Evolutionary conservation across 2,888 invertebrate species (phyloP), one percentile per base, ranked within the genome.

Genomic region (Luperina nickerlii): DNA sequence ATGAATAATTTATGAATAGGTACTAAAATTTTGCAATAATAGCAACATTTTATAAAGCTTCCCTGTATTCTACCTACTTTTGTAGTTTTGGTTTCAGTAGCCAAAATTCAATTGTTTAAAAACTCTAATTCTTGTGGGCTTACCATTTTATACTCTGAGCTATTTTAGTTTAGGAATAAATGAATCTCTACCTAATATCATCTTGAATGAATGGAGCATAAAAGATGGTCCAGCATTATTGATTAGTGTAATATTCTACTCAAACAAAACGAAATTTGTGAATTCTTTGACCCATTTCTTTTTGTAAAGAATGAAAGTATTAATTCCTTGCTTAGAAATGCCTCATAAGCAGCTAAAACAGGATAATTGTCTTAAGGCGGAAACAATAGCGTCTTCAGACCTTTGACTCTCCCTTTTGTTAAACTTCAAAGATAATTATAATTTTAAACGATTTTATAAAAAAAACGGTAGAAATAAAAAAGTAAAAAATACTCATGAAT

Each of bases 391-490:
- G 69, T 85, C 88, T 89, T 84, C 79, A 79, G 84, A 86, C 88
- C 85, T 89, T 90, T 87, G 82, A 81, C 88, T 81, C 63, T 73
- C 62, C 38, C 79, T 76, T 85, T 87, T 88, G 81, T 90, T 81
- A 74, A 89, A 87, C 83, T 88, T 89, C 82, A 87, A 84, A 87
- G 85, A 81, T 83, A 79, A 88, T 90, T 87, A 85, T 83, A 88
- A 83, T 87, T 88, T 87, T 83, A 81, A 87, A 87, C 76, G 79
- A 85, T 85, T 89, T 78, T 76, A 69, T 80, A 81, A 73, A 81
- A 70, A 78, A 82, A 84, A 51, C n/a, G 79, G 45, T 42, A 38
- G 45, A 48, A 76, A 38, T 63, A 13, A 63, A 78, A 75, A 78
- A 70, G 45, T 42, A 24, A 63, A 79, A 85, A 86, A 80, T 79